phyloP scores from a whole-genome alignment of 2,113 vertebrate species.

The Amazona guildingii region DNA sequence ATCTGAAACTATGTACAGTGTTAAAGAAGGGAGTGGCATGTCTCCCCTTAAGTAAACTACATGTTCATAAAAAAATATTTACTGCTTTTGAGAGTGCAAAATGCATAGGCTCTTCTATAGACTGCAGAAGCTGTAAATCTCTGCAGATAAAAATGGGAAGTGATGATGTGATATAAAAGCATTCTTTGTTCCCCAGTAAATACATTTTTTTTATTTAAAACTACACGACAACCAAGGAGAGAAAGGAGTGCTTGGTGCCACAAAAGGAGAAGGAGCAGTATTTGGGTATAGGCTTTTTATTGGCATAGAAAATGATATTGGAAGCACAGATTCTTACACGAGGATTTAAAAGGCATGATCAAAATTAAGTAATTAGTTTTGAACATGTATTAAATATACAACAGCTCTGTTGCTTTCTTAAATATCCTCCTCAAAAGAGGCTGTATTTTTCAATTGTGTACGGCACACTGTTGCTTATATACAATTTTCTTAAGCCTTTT shows the following conservation, averaged over 20 bases:
- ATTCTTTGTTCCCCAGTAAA: slow-evolving; percentile 59
- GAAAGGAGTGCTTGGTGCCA: neutral
- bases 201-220: slow-evolving; percentile 67
- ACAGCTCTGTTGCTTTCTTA: neutral
- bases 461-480: slow-evolving; percentile 4
- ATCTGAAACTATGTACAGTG: neutral
- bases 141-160: slow-evolving; percentile 45
- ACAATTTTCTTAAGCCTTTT: slow-evolving; percentile 39
- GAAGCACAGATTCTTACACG: slow-evolving; percentile 4
- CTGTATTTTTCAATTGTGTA: neutral
- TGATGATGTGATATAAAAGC: slow-evolving; percentile 57
- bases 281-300: slow-evolving; percentile 29
- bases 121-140: slow-evolving; percentile 54
- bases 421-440: neutral
- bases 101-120: slow-evolving; percentile 44
- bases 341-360: neutral
- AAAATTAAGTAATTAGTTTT: slow-evolving; percentile 24
- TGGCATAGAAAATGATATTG: neutral
- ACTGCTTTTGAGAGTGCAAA: slow-evolving; percentile 30
- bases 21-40: neutral
- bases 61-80: slow-evolving; percentile 16
- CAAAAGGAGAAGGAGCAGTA: neutral
- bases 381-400: slow-evolving; percentile 26
- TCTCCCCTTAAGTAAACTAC: slow-evolving; percentile 55
- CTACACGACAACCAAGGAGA: slow-evolving; percentile 20